These are phyloP conservation scores for Petromus typicus DNA, from an alignment of 2,113 vertebrate genomes.

Conservation along the genomic window DNA sequence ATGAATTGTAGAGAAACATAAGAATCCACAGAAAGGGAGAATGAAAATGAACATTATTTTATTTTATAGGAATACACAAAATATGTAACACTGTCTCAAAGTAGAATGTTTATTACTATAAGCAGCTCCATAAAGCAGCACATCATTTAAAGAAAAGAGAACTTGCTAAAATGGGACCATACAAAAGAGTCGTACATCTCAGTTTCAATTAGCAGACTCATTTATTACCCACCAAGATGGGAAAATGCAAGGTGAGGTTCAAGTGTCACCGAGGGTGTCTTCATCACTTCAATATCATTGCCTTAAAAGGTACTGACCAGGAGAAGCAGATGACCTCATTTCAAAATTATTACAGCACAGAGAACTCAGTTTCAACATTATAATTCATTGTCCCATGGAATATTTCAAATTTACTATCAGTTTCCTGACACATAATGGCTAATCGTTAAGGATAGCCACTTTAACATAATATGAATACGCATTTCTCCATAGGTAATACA, in stretches of 20 bases:
- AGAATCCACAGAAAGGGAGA: neutral
- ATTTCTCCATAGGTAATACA: conserved; percentile 92
- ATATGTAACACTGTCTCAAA: neutral
- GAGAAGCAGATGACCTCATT: conserved; percentile 92
- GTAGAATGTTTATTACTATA: neutral
- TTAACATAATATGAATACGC: conserved; percentile 97
- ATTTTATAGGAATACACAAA: neutral
- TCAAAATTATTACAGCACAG: conserved; percentile 93
- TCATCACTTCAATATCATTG: conserved; percentile 97
- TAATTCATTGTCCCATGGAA: conserved; percentile 92
- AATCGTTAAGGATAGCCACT: conserved; percentile 91
- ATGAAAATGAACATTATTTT: neutral
- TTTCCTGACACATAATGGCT: conserved; percentile 92
- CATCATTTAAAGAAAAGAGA: conserved; percentile 53
- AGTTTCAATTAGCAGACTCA: conserved; percentile 93
- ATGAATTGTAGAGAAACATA: neutral
- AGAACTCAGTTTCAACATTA: conserved; percentile 93
- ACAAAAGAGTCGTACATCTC: conserved; percentile 88
- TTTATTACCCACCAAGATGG: conserved; percentile 92
- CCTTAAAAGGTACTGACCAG: conserved; percentile 94
- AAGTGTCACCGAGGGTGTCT: conserved; percentile 90
- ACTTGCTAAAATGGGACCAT: conserved; percentile 65
- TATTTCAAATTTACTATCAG: conserved; percentile 93
- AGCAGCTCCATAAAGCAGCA: neutral
- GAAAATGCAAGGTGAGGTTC: conserved; percentile 92